phyloP scores from a whole-genome alignment of 2,113 vertebrate genomes.

The Sinosuthora webbiana region DNA sequence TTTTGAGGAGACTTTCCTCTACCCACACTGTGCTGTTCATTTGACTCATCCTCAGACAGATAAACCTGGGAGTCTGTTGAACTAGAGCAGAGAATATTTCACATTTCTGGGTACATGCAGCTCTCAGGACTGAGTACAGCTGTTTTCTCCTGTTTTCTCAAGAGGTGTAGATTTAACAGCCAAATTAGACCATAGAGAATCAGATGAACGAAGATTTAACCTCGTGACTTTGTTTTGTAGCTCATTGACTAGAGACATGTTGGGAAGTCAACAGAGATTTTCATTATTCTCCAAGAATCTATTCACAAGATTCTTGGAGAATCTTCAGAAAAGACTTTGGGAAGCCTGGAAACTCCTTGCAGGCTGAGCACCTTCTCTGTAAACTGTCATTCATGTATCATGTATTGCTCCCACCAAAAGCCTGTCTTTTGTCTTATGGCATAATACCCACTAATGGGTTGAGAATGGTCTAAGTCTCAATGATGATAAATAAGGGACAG shows the following conservation, averaged over 20 bases:
- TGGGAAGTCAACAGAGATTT: neutral
- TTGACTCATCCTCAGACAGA: neutral
- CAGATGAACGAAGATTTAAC: neutral
- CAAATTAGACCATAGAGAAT: neutral
- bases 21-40: neutral
- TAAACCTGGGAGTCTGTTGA: neutral
- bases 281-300: neutral
- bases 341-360: neutral
- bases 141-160: neutral
- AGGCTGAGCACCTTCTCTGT: neutral
- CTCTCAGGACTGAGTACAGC: neutral
- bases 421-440: neutral
- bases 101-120: neutral
- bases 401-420: neutral
- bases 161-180: neutral
- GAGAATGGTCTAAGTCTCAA: neutral
- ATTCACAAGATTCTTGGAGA: neutral
- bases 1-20: conserved; percentile 10
- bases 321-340: neutral
- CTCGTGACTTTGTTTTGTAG: neutral
- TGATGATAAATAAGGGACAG: neutral
- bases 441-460: neutral
- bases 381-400: neutral
- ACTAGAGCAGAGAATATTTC: neutral
- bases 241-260: neutral